Evolutionary conservation across 2,888 invertebrate species (phyloP), one percentile per base, ranked within the genome.

Genomic region (Girardia tigrina): DNA sequence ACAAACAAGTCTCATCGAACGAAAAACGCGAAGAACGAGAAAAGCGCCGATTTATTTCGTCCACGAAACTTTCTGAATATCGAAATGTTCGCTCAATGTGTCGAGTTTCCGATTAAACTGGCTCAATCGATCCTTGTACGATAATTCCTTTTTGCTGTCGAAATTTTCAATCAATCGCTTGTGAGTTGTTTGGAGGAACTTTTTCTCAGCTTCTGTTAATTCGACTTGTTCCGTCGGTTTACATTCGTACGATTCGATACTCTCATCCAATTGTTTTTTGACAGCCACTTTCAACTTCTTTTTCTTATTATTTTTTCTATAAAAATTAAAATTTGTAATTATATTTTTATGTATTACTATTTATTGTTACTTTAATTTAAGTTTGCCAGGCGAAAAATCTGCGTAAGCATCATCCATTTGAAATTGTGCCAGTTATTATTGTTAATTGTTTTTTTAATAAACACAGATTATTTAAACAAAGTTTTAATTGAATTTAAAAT

Each of bases 101-200:
- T 56, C 56, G n/a, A 56, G 23, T 16, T 56, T 56, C 23, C n/a
- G 4, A 56, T 56, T 56, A n/a, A 56, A 56, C 23, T 56, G 56
- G 23, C 56, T 56, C 4, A 56, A n/a, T 23, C 56, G 4, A 2
- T 56, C 56, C n/a, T 56, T 56, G 56, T 56, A 56, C 23, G 56
- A 56, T 16, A 56, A 56, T 56, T 56, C 56, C n/a, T 56, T 56
- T 56, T 56, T 56, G n/a, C n/a, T 56, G 23, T 56, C 56, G 23
- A 56, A 56, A 56, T 56, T 56, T 56, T 56, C 56, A 56, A 56
- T 23, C 4, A 56, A n/a, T 56, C 56, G n/a, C 23, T 16, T 56
- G 4, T 56, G 56, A 8, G 56, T 56, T 56, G 56, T 56, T 56
- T 56, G 56, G n/a, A 4, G 4, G n/a, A 8, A 56, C 23, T 56